Evolutionary conservation across 2,888 invertebrate species (phyloP).

Genomic region (Dysmachus trigonus): DNA sequence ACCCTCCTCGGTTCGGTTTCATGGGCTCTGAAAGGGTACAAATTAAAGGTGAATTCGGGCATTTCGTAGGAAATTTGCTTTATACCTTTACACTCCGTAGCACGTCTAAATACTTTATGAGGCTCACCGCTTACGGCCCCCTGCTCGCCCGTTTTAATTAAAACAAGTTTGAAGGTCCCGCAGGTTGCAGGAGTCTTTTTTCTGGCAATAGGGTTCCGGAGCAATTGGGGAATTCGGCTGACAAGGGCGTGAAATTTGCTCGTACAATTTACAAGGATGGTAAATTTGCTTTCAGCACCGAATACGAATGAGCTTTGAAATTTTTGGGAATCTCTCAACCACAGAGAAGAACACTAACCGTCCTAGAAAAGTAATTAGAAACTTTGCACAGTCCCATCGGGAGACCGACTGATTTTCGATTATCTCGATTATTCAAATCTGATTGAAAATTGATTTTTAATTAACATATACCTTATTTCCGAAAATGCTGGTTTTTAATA

Average conservation of each 20-base stretch:
- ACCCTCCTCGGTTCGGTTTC: neutral
- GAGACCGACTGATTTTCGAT: neutral
- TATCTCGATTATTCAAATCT: neutral
- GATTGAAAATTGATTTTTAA: neutral
- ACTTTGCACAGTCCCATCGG: neutral
- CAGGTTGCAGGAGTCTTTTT: neutral
- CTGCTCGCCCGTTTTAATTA: neutral
- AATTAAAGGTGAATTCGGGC: neutral
- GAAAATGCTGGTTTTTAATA: neutral
- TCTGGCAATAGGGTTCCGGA: neutral
- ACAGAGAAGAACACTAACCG: neutral
- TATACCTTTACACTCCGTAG: neutral
- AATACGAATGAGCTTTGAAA: neutral
- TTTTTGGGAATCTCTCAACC: neutral
- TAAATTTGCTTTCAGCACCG: neutral
- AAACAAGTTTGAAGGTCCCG: neutral
- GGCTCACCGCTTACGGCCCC: neutral
- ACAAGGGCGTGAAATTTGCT: neutral
- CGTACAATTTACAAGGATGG: neutral
- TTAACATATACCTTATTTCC: neutral
- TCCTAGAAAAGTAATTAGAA: neutral
- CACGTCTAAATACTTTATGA: neutral
- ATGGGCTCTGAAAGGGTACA: neutral
- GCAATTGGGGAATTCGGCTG: neutral
- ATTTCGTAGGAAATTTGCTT: neutral